Percentiles rank a stretch among this genome's conserved stretches.
Conservation (phyloP, 1,140 invertebrate species). For the Monochamus saltuarius region DNA sequence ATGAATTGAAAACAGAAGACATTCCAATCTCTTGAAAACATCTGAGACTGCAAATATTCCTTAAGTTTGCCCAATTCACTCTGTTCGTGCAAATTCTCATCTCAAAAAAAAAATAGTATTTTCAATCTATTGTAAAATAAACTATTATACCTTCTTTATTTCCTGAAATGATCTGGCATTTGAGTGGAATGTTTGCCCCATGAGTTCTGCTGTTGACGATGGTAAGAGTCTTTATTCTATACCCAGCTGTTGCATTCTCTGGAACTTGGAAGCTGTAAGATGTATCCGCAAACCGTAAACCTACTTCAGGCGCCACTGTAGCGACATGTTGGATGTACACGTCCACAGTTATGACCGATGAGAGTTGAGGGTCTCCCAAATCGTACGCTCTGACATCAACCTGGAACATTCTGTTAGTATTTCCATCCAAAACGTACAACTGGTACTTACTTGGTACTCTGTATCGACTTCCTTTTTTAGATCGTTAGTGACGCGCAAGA, state of each 20-base stretch:
- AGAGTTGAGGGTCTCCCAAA: conserved; percentile 79
- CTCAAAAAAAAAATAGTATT: too few species aligned
- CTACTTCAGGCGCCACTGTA: conserved; percentile 63
- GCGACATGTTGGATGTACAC: conserved; percentile 82
- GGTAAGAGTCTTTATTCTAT: conserved; percentile 69
- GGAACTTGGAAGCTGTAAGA: conserved; percentile 77
- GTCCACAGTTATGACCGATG: conserved; percentile 74
- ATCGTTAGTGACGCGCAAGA: conserved; percentile 76
- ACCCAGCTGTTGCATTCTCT: conserved; percentile 71
- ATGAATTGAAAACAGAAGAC: too few species aligned
- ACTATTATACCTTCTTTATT: conserved; percentile 68
- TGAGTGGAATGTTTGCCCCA: conserved; percentile 67
- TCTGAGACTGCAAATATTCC: too few species aligned
- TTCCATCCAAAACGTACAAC: conserved; percentile 1
- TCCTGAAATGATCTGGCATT: conserved; percentile 72
- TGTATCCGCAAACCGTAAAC: conserved; percentile 79
- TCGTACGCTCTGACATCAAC: conserved; percentile 86
- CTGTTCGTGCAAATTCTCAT: too few species aligned
- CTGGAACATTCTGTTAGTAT: conserved; percentile 46
- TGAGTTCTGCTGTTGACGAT: conserved; percentile 71
- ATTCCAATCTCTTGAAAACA: too few species aligned
- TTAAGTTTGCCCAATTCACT: too few species aligned
- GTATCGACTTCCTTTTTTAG: conserved; percentile 79
- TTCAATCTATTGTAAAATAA: too few species aligned
- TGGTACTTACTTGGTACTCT: conserved; percentile 70